Base-by-base conservation (phyloP, 2,888 invertebrate species). In the Drosophila multiciliata region DNA sequence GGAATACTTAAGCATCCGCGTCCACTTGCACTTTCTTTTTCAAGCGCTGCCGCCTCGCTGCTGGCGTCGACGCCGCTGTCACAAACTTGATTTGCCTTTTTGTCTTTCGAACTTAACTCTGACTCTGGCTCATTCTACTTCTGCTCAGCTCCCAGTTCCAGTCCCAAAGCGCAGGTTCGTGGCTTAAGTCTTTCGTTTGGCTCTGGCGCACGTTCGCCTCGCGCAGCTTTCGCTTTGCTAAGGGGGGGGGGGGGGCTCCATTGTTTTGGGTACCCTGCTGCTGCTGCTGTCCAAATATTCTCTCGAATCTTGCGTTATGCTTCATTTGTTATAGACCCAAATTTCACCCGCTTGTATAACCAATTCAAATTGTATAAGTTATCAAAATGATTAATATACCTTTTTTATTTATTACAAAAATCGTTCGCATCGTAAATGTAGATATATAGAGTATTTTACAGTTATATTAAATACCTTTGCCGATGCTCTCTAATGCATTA, bases 11-110 rank as follows among this genome's bases (percentile, higher is more conserved):
- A 92, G 90, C 91, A 91, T 91, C 91, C 91, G 91, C 84, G 81
- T 91, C 92, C 91, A 91, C 91, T 91, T 91, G 91, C 91, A 91
- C 91, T 91, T 91, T 91, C 91, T 91, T 91, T 91, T 91, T 91
- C 87, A 73, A 76, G 78, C 90, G 77, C 77, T 66, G 80, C 72
- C 69, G 64, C 58, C 5, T 42, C 63, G 69, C 66, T 54, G 72
- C 66, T 59, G 38, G 33, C 69, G 70, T 70, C 65, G 58, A 45
- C 36, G 72, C 20, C 35, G 60, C 70, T 70, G 68, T 66, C 72
- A 62, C 55, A 66, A 78, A 73, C 68, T 78, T 63, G 72, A 66
- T 73, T 70, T 72, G 59, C 53, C 62, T 73, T 66, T 68, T 69
- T 55, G 63, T 75, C 75, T 38, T 55, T 54, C 36, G 36, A 45